Conservation (phyloP, 2,797 vertebrate species). For the Malurus splendens region DNA sequence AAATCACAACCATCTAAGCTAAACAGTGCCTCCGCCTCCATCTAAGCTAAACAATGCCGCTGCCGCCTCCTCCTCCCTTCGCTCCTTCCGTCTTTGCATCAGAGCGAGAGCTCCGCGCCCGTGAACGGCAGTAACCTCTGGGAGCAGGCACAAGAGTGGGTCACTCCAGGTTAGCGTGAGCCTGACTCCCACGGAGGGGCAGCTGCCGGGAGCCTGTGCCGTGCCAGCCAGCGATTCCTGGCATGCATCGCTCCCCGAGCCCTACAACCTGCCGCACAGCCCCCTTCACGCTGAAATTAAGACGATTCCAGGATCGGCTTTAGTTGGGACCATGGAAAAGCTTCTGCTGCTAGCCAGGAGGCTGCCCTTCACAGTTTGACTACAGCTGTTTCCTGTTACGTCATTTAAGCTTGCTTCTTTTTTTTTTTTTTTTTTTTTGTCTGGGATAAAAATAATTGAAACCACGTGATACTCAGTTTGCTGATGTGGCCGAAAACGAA, state of each 20-base stretch:
- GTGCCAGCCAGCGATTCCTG: not conserved
- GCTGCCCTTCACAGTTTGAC: not conserved
- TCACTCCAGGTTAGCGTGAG: slow-evolving; percentile 19
- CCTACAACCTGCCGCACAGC: not conserved
- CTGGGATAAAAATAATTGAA: slow-evolving; percentile 64
- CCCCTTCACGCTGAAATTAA: not conserved
- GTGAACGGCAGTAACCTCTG: slow-evolving; percentile 53
- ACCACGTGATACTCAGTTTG: slow-evolving; percentile 66
- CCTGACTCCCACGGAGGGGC: not conserved
- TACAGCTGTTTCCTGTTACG: slow-evolving; percentile 65
- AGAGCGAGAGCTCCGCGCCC: not conserved
- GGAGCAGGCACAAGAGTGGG: not conserved
- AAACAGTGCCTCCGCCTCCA: not conserved
- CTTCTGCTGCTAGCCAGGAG: not conserved
- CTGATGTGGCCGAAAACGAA: slow-evolving; percentile 63
- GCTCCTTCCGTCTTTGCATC: not conserved
- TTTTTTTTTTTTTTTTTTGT: not conserved
- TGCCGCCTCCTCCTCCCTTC: not conserved
- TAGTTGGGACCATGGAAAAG: not conserved
- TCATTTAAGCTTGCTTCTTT: not conserved
- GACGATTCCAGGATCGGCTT: not conserved
- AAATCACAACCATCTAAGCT: not conserved
- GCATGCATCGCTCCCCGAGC: not conserved
- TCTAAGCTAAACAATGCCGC: not conserved
- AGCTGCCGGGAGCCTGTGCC: not conserved